Conservation (phyloP, 2,797 vertebrate species). For the Loris lydekkerianus region DNA sequence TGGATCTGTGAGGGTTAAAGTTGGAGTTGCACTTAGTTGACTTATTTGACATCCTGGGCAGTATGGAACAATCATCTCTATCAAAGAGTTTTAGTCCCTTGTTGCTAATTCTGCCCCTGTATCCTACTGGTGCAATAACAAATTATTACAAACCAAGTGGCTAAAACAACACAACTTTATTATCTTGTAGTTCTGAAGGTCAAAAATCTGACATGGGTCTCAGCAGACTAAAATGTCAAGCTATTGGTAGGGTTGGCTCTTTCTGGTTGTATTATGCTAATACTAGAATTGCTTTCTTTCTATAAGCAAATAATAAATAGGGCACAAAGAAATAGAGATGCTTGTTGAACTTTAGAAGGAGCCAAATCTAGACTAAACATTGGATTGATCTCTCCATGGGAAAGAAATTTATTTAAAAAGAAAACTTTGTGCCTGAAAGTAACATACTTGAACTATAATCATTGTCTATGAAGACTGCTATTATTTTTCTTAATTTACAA, state of each 20-base stretch:
- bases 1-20: background rate
- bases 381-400: background rate
- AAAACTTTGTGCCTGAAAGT: background rate
- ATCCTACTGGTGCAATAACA: background rate
- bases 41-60: background rate
- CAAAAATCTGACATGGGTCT: background rate
- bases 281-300: background rate
- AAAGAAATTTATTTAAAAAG: background rate
- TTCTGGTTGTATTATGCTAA: conserved; percentile 44
- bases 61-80: background rate
- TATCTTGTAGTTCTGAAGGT: background rate
- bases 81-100: background rate
- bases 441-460: background rate
- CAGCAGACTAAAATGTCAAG: background rate
- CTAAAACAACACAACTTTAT: conserved; percentile 24
- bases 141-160: background rate
- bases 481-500: background rate
- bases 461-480: background rate
- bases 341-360: conserved; percentile 9
- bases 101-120: background rate
- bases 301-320: background rate
- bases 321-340: background rate
- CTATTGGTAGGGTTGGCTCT: background rate
- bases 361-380: background rate
- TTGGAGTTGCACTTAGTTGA: background rate